Evolutionary conservation across 2,888 invertebrate species (phyloP).

Genomic region (Cerastis rubricosa): DNA sequence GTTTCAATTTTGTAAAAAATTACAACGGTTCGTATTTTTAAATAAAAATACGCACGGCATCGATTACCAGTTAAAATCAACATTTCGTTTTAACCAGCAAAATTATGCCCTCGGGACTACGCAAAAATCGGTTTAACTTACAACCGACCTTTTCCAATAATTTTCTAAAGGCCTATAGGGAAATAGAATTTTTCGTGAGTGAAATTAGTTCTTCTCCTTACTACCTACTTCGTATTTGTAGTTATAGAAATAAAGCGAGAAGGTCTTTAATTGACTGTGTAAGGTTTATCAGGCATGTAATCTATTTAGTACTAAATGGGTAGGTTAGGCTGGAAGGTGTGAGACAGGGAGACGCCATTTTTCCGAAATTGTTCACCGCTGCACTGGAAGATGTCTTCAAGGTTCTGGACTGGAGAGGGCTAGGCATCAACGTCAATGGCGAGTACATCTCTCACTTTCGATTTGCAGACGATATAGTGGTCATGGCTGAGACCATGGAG

Average conservation of each 20-base stretch:
- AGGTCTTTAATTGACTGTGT: background rate
- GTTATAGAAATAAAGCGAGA: background rate
- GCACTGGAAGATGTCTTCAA: no score
- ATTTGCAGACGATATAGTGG: no score
- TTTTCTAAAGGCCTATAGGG: conserved; percentile 41
- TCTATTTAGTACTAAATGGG: no score
- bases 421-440: no score
- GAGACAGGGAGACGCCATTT: no score
- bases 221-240: background rate
- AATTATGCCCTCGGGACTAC: conserved; percentile 53
- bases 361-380: no score
- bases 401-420: no score
- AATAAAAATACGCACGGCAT: conserved; percentile 35
- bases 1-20: conserved; percentile 46
- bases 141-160: conserved; percentile 49
- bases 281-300: background rate
- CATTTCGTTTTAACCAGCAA: conserved; percentile 48
- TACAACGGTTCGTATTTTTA: conserved; percentile 10
- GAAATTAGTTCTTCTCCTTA: conserved; percentile 26
- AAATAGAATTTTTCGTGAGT: conserved; percentile 36
- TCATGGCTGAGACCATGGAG: no score
- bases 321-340: no score
- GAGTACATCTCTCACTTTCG: no score
- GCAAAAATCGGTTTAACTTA: conserved; percentile 54
- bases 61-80: conserved; percentile 49